Evolutionary conservation across 1,140 invertebrate genomes (phyloP), one percentile per base, ranked within the genome.

Genomic region (Drosophila pachea): DNA sequence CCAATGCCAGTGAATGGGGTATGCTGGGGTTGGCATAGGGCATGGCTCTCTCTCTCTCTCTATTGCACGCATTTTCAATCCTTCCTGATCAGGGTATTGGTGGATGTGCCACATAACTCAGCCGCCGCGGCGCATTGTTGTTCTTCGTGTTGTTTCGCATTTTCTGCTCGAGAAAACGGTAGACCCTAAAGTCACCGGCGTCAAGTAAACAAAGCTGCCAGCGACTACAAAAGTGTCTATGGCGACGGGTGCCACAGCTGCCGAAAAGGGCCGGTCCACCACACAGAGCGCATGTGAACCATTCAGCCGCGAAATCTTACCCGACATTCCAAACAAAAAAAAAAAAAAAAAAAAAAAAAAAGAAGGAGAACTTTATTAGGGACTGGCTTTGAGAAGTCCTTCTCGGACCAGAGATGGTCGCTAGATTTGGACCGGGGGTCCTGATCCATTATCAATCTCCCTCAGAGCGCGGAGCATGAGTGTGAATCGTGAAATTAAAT

Each of bases 91-190:
- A 7, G 40, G 54, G 31, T 56, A 45, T 45, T 12, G 14, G 31
- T 9, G 11, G 54, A 45, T 40, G 12, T 11, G 8, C 54, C 11
- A 22, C 29, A 4, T 43, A 14, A 29, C 11, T 12, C 22, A 54
- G 40, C 5, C 7, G 4, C n/a, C 7, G 22, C n/a, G 11, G 55
- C 38, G 35, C 47, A 47, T 43, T 60, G 35, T 45, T 63, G 48
- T 63, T 61, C 49, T 54, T 72, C 32, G 55, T 55, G 29, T 22
- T 56, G 42, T 65, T 81, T 52, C 64, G 69, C 77, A 82, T 82
- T 78, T 83, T 71, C 74, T 81, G 65, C 56, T 50, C 66, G 74
- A 77, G 70, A 82, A 82, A 76, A 68, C 78, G 74, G 60, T 68
- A 76, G 66, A 60, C 70, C 52, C 56, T 78, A 82, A 78, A 83